Evolutionary conservation across 2,888 invertebrate species (phyloP).

Genomic region (Drosophila koepferae): DNA sequence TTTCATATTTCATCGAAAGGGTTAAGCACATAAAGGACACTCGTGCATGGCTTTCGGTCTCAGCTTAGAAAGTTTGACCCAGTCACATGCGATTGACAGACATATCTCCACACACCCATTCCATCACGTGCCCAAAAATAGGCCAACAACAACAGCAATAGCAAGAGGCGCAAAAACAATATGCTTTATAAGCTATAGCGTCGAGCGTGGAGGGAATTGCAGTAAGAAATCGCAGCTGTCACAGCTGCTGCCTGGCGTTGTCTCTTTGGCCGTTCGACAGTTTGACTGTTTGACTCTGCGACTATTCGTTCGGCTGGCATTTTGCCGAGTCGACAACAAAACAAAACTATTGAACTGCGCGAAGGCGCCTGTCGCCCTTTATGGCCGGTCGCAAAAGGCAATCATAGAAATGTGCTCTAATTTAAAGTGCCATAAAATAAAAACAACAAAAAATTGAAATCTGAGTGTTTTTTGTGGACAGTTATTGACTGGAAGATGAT

Average conservation of each 20-base stretch:
- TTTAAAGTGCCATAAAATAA: conserved; percentile 72
- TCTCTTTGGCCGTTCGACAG: conserved; percentile 24
- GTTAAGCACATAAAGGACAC: conserved; percentile 27
- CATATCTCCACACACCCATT: conserved; percentile 35
- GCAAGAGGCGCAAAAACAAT: conserved; percentile 32
- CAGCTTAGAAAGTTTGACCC: conserved; percentile 48
- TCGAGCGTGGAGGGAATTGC: background rate
- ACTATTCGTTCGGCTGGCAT: conserved; percentile 53
- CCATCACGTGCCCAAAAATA: conserved; percentile 26
- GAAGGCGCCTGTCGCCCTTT: conserved; percentile 76
- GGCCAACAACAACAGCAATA: conserved; percentile 52
- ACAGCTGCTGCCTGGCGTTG: conserved; percentile 20
- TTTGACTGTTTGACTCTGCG: conserved; percentile 18
- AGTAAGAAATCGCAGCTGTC: conserved; percentile 42
- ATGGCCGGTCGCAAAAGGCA: conserved; percentile 65
- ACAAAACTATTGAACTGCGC: conserved; percentile 73
- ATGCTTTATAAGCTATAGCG: conserved; percentile 34
- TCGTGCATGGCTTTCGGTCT: conserved; percentile 23
- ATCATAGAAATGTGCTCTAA: conserved; percentile 80
- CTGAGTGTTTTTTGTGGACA: background rate
- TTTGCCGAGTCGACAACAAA: conserved; percentile 76
- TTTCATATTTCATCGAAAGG: conserved; percentile 38
- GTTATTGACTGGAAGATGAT: background rate
- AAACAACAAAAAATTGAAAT: conserved; percentile 23
- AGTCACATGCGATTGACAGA: conserved; percentile 56